Conservation (phyloP, 2,113 vertebrate species). For the Peromyscus polionotus region DNA sequence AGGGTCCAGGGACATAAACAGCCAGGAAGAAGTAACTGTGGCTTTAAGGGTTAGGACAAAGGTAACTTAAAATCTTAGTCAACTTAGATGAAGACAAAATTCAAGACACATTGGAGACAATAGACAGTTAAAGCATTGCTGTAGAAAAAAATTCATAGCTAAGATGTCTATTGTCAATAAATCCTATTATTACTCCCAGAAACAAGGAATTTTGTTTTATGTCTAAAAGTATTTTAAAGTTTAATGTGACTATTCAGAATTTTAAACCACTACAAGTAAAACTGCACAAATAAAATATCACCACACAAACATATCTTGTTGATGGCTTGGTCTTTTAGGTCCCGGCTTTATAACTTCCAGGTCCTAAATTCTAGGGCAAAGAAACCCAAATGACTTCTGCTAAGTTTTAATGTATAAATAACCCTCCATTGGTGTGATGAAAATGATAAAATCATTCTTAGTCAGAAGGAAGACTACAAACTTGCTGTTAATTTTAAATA, state of each 20-base stretch:
- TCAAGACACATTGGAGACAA: background rate
- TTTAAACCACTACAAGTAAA: background rate
- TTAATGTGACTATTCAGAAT: background rate
- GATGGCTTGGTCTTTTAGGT: background rate
- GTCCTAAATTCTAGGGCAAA: background rate
- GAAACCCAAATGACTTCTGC: background rate
- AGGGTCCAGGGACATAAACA: background rate
- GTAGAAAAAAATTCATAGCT: background rate
- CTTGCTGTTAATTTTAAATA: slow-evolving; percentile 11
- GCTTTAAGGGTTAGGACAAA: background rate
- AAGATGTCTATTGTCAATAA: background rate
- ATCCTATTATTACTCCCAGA: background rate
- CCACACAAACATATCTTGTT: background rate
- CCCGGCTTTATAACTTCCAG: slow-evolving; percentile 2
- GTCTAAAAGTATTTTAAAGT: background rate
- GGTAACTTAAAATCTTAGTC: background rate
- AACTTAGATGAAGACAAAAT: background rate
- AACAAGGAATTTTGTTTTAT: slow-evolving; percentile 9
- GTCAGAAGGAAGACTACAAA: background rate
- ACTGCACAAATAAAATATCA: no score
- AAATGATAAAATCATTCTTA: background rate
- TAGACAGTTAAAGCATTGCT: background rate
- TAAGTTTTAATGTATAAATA: background rate
- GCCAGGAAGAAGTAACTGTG: background rate
- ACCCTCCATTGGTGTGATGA: background rate